Base-by-base conservation (phyloP, 2,888 invertebrate species). In the Polyploca ridens region DNA sequence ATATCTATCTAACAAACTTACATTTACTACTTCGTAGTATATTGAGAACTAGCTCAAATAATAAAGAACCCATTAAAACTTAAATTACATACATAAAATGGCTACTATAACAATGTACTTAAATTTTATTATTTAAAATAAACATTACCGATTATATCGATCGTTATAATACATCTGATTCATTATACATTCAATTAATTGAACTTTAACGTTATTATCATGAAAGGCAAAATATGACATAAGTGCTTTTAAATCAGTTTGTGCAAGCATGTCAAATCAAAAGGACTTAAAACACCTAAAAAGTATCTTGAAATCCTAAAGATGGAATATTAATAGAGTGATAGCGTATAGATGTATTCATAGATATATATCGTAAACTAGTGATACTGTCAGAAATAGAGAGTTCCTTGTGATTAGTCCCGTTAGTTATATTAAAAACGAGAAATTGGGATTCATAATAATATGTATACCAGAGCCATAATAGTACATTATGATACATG, bases 1-100 rank as follows among this genome's bases (percentile, higher is more conserved):
- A 19, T 16, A 16, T 54, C n/a, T 54, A n/a, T 46, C 46, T 19
- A 54, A 54, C 10, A 54, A 19, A 54, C 54, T 19, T 54, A 54
- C 16, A 54, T 54, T n/a, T n/a, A 54, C 54, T 10, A 54, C 54
- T 54, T 54, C 54, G 54, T 54, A 54, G 54, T 54, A 54, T 54
- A 10, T n/a, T 19, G n/a, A 54, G 16, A 54, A 54, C 54, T 19
- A 19, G 3, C 19, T 54, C 54, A 19, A 54, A 54, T 10, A 46
- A 10, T n/a, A 54, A 8, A 19, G 10, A 38, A 38, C 38, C 38
- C 49, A 49, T 16, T 16, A 49, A 49, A 49, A 49, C 7, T 44
- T 49, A 7, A 49, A 16, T 3, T n/a, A 54, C 19, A 19, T 54
- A 54, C 10, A 19, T 54, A 54, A 8, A 54, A 54, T 14, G 10